Evolutionary conservation across 1,140 invertebrate species (phyloP), one percentile per base, ranked within the genome.

Genomic region (Pseudomyrmex pallidus): DNA sequence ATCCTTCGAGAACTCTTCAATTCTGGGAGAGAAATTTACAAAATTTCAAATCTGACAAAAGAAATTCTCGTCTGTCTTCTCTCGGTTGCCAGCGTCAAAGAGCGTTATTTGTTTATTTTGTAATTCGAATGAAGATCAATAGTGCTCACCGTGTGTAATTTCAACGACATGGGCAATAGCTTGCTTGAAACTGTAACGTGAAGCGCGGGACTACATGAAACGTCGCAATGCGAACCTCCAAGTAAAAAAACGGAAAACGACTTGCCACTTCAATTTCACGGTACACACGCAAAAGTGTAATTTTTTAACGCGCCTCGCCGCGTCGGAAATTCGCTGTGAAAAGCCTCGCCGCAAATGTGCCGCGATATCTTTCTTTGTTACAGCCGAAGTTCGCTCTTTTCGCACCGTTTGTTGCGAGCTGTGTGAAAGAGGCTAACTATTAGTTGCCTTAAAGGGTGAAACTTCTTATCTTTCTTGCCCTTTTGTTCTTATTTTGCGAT

Each of bases 381-480:
- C n/a, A 7, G 20, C 63, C 10, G 2, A 80, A 70, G 17, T 77
- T 77, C 13, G 13, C 52, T 77, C 35, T 67, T 56, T 46, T 70
- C 64, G 13, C 35, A 52, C 64, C 20, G 35, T 78, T 78, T 70
- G 44, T 70, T 72, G 17, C n/a, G 56, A 46, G 57, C 54, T 3
- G 35, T 56, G 25, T 8, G 61, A 77, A 78, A 83, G 22, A 17
- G 66, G 54, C 73, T 57, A 83, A 86, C 82, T 64, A 54, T 68
- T 48, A 20, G 74, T 50, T 57, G 20, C 17, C 25, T 73, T 74
- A 52, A 84, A 84, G 74, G 61, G 52, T 35, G 5, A 8, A 85
- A 85, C 66, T 87, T 87, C 77, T 85, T 87, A 85, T 84, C 85
- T 70, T 46, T 22, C 62, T 57, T 54, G 67, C 62, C 52, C 50